Percentiles rank a stretch among this genome's conserved stretches.
Conservation (phyloP, 2,888 invertebrate genomes). For the Crossocerus cetratus region DNA sequence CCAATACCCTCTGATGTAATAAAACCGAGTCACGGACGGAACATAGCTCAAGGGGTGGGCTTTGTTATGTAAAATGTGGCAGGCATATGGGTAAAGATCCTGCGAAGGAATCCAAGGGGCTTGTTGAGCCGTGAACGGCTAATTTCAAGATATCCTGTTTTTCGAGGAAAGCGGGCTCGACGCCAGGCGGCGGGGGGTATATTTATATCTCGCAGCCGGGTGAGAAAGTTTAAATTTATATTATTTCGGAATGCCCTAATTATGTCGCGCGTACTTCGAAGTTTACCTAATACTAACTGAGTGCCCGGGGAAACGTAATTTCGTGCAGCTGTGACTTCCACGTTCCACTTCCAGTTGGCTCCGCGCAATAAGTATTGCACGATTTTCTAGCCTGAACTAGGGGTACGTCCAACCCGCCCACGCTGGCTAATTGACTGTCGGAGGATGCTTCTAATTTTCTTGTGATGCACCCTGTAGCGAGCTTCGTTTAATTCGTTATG, state of each 20-base stretch:
- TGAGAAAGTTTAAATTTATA: not conserved
- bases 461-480: not conserved
- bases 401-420: not conserved
- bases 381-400: not conserved
- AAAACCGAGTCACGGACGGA: not conserved
- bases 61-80: too few species aligned
- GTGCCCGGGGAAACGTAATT: constrained; percentile 17
- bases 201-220: not conserved
- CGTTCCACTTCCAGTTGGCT: constrained; percentile 22
- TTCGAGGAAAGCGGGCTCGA: not conserved
- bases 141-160: not conserved
- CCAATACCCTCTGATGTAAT: not conserved
- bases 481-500: too few species aligned
- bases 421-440: not conserved
- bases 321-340: constrained; percentile 30
- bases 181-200: not conserved
- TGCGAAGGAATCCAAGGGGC: too few species aligned
- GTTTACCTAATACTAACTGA: constrained; percentile 7
- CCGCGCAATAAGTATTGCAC: constrained; percentile 9
- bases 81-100: not conserved
- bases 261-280: constrained; percentile 3
- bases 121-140: too few species aligned
- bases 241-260: constrained; percentile 1
- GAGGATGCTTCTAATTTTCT: not conserved
- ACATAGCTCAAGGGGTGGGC: not conserved